Conservation (phyloP, 2,888 invertebrate genomes). For the Acanthococcus lagerstroemiae region DNA sequence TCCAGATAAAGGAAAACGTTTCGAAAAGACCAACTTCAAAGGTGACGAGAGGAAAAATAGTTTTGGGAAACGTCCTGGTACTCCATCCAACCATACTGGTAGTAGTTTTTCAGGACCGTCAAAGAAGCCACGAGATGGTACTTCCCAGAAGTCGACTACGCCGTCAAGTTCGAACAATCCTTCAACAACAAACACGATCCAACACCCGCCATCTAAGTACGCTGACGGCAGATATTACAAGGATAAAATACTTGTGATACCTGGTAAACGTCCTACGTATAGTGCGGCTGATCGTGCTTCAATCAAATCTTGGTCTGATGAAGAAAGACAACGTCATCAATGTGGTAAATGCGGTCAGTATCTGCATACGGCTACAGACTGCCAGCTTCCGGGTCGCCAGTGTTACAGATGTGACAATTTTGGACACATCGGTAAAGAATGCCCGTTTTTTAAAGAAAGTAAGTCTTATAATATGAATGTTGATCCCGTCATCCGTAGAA, state of each 20-base stretch:
- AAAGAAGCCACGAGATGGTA: not conserved
- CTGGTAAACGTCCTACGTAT: not conserved
- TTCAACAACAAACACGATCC: not conserved
- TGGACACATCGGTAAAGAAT: not conserved
- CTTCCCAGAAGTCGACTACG: not conserved
- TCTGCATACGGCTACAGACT: not conserved
- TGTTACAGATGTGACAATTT: not conserved
- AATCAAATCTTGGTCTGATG: not conserved
- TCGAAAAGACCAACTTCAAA: not conserved
- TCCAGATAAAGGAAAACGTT: not conserved
- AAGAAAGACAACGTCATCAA: not conserved
- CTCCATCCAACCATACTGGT: not conserved
- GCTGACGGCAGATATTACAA: not conserved
- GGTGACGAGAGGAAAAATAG: not conserved
- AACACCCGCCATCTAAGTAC: not conserved
- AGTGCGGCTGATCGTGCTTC: not conserved
- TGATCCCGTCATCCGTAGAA: too few relatives aligned
- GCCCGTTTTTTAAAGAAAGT: not conserved
- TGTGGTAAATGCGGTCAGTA: not conserved
- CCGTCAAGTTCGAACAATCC: not conserved
- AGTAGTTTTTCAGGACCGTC: not conserved
- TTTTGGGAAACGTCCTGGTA: not conserved
- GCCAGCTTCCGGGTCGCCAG: not conserved
- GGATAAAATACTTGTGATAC: not conserved
- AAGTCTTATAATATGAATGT: not conserved